Evolutionary conservation across 2,888 invertebrate genomes (phyloP), one percentile per base, ranked within the genome.

Genomic region (Malthinus flaveolus): DNA sequence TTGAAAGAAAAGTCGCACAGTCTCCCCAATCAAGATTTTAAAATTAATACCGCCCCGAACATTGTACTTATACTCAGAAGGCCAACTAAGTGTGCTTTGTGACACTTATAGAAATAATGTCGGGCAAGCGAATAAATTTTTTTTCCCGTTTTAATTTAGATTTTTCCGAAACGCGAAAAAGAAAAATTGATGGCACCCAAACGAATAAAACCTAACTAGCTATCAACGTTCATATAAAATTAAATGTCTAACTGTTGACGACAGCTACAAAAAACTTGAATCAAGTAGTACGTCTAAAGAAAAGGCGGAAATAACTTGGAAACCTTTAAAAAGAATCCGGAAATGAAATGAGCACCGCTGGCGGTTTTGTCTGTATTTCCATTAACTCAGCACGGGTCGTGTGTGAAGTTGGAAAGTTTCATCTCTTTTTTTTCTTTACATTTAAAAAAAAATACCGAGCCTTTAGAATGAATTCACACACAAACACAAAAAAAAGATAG

Each of bases 321-420:
- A 57, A 56, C 56, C 64, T 64, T 63, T 60, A 61, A 53, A 64
- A 56, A 63, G 58, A 61, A 60, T 45, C 61, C 59, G 65, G 65
- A 66, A 66, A 66, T 65, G 63, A 62, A 64, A 65, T 63, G 63
- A 64, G 63, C 51, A 42, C 65, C 60, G 60, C 54, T 56, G 65
- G 63, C 66, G 62, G 59, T 54, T 54, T 62, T 66, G 64, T 64
- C 62, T 66, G 66, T 61, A 61, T 63, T 65, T 61, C 65, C 65
- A 65, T 65, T 63, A 65, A 56, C 63, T 37, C 46, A 49, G 59
- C 59, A 59, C 48, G 46, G 53, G 49, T 44, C 55, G 57, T 61
- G 51, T 57, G 50, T 63, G 53, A 49, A 51, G 57, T 51, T 49
- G 48, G 52, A 42, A 57, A 23, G 23, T 23, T 23, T 23, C 23